Base-by-base conservation (phyloP, 1,140 invertebrate species). In the Lasaia peninsularis region DNA sequence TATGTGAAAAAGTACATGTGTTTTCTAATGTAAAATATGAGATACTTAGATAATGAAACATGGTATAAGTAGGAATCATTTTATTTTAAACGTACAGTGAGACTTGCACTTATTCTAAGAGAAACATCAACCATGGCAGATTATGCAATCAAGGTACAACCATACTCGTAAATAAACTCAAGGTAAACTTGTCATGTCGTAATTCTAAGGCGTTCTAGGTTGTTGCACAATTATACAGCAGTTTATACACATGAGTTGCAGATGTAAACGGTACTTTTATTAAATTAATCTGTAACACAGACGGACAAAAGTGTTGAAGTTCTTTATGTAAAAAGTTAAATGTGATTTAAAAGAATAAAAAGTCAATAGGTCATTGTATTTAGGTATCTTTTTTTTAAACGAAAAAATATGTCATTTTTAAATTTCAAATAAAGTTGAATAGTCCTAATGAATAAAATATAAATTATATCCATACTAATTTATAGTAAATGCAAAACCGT, bases 101-200 rank as follows among this genome's bases (percentile, higher is more conserved):
- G 37, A 40, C 37, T 40, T 40, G 37, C 37, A 40, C 14, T 40
- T 40, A 40, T 40, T 40, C 37, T 18, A 16, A 40, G 37, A 6
- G 14, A 40, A 40, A 18, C 37, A 18, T 40, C 37, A 40, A 14
- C 16, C 37, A 40, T 40, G 37, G 14, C 16, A 35, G 7, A 40
- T 40, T 40, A 40, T 40, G 40, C 40, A 44, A 44, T 44, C 40
- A 44, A 44, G 40, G 40, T 48, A 48, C 40, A 20, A 48, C 40
- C 40, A 48, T 48, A 48, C 40, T 48, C 18, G 40, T 48, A 48
- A 48, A 48, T 48, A 48, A 48, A 48, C 40, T 21, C 40, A 48
- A 48, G 40, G 40, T 5, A 11, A 48, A 48, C 40, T 48, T 48
- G 40, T 48, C 44, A 21, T 48, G 44, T 48, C 11, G 44, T 48